Conservation (phyloP, 2,888 invertebrate species). For the Hemicrepidius hirtus region DNA sequence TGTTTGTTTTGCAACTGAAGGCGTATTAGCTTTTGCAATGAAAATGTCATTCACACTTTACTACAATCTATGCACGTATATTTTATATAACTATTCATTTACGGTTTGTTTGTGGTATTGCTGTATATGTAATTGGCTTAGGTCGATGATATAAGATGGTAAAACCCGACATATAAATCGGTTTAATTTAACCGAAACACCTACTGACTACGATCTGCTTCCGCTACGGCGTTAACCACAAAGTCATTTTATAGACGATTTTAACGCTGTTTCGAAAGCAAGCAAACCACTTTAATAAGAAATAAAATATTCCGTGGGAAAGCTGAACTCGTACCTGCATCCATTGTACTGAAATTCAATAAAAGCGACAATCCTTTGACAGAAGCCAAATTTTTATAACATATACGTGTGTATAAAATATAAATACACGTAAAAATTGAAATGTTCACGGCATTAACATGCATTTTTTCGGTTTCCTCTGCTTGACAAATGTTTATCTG, state of each 20-base stretch:
- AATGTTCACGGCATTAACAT: constrained; percentile 6
- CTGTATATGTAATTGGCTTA: neutral
- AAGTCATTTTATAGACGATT: constrained; percentile 12
- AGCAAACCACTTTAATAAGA: constrained; percentile 28
- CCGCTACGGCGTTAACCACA: constrained; percentile 19
- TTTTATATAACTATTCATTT: neutral
- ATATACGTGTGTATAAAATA: neutral
- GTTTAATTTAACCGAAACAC: constrained; percentile 2
- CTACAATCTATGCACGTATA: neutral
- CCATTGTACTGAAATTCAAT: constrained; percentile 16
- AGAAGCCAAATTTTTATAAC: constrained; percentile 8
- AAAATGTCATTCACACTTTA: constrained; percentile 2
- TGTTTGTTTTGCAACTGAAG: constrained; percentile 1
- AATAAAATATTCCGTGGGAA: constrained; percentile 31
- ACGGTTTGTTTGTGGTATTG: neutral
- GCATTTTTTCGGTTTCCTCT: neutral
- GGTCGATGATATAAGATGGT: neutral
- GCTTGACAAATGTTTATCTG: constrained; percentile 4
- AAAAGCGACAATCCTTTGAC: constrained; percentile 10
- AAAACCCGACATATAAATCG: constrained; percentile 1
- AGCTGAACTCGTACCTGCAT: neutral
- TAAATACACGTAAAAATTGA: constrained; percentile 1
- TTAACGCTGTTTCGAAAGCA: constrained; percentile 19
- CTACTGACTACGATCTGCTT: constrained; percentile 3
- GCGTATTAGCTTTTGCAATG: constrained; percentile 1